Percentiles rank a stretch among this genome's conserved stretches.
These are phyloP conservation scores for Epirrhoe alternata DNA, from an alignment of 2,888 invertebrate species.

Conservation along the genomic window DNA sequence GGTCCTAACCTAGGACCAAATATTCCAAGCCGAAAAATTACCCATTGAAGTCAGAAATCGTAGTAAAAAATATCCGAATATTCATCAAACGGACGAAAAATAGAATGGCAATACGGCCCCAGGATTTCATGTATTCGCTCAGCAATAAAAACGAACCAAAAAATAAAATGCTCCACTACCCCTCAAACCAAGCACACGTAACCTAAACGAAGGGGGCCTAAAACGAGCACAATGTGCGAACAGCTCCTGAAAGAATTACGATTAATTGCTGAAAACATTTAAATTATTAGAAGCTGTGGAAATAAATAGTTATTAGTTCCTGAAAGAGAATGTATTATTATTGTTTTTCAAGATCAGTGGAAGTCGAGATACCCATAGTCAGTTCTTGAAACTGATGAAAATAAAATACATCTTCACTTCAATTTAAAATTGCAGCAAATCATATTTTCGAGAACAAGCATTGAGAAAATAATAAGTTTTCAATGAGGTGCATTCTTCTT, in stretches of 20 bases:
- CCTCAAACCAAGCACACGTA: conserved; percentile 41
- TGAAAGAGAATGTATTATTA: conserved; percentile 62
- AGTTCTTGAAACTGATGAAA: not conserved
- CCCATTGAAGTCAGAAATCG: too few species aligned
- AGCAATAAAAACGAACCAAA: conserved; percentile 29
- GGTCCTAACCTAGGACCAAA: too few species aligned
- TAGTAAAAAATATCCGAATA: too few species aligned
- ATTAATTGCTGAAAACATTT: conserved; percentile 72
- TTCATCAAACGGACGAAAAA: too few species aligned
- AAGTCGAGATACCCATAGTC: conserved; percentile 14
- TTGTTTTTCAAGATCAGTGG: conserved; percentile 36
- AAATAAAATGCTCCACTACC: conserved; percentile 36
- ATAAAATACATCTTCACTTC: not conserved
- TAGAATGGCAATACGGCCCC: too few species aligned
- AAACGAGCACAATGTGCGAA: conserved; percentile 38
- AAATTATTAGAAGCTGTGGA: conserved; percentile 68
- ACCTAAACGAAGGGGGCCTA: conserved; percentile 44
- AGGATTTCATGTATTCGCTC: conserved; percentile 27
- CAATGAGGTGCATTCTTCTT: too few species aligned
- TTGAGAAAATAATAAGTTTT: too few species aligned
- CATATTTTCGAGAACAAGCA: too few species aligned
- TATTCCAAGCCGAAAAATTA: too few species aligned
- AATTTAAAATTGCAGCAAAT: not conserved
- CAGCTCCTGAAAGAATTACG: conserved; percentile 60
- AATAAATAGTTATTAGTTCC: conserved; percentile 61